These are phyloP conservation scores for Cepaea hortensis DNA, from an alignment of 2,888 invertebrate species.

Conservation along the genomic window DNA sequence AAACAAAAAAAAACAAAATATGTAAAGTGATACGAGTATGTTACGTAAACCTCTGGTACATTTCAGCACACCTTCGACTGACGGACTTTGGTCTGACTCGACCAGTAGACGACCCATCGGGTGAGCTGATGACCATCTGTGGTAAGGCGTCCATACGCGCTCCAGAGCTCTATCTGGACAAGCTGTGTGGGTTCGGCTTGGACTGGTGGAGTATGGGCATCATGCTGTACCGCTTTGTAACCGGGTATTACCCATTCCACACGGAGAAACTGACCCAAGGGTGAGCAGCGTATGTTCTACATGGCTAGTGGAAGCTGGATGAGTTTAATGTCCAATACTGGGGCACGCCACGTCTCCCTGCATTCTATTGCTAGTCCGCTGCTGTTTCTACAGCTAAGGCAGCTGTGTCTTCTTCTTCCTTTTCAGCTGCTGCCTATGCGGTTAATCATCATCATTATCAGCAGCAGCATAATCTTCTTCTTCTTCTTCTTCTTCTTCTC, in stretches of 20 bases:
- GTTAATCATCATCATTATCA: no score
- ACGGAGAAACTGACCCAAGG: constrained; percentile 36
- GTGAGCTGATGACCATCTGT: constrained; percentile 31
- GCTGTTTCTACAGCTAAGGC: no score
- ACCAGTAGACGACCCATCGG: constrained; percentile 4
- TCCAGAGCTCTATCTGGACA: constrained; percentile 40
- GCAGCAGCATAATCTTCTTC: no score
- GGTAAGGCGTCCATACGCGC: constrained; percentile 29
- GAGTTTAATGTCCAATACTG: not conserved
- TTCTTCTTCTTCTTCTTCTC: no score
- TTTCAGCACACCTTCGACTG: constrained; percentile 38
- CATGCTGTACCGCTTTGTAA: constrained; percentile 36
- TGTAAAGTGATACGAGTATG: no score
- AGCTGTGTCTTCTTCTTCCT: no score
- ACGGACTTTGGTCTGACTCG: constrained; percentile 35
- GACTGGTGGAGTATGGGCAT: constrained; percentile 49
- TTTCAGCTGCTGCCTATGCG: no score
- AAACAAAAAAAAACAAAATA: no score
- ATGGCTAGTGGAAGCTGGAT: not conserved
- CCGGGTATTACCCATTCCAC: constrained; percentile 37
- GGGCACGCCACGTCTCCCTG: not conserved
- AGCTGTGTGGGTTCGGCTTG: constrained; percentile 21
- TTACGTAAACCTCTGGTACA: no score
- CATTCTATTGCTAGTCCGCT: no score
- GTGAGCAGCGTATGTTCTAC: not conserved